These are phyloP conservation scores for Stegostoma tigrinum DNA, from an alignment of 2,113 vertebrate genomes.

Conservation along the genomic window DNA sequence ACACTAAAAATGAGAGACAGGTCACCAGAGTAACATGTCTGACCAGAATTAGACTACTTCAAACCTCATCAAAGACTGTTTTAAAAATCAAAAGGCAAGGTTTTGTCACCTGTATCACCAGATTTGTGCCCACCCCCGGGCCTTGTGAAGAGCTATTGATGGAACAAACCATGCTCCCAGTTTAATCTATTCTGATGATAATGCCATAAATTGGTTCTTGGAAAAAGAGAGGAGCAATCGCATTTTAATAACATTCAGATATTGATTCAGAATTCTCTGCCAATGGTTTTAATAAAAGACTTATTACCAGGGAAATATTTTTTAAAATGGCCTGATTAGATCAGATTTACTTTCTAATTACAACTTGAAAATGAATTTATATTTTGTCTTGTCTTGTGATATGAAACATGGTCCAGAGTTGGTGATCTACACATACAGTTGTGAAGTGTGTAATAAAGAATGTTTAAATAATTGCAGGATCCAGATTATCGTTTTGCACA, in stretches of 20 bases:
- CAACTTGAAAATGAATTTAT: conserved; percentile 20
- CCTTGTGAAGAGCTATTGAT: background rate
- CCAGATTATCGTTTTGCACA: background rate
- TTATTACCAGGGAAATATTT: background rate
- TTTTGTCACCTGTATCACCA: background rate
- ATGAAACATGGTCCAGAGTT: background rate
- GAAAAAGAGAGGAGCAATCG: background rate
- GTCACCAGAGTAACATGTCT: background rate
- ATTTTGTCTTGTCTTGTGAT: background rate
- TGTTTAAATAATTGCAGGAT: background rate
- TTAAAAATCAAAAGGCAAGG: background rate
- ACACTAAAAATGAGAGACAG: background rate
- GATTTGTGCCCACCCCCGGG: background rate
- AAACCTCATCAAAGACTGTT: background rate
- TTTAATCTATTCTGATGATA: conserved; percentile 5
- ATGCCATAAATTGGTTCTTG: conserved; percentile 20
- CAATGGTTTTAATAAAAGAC: conserved; percentile 31
- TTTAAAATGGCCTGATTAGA: background rate
- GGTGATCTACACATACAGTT: background rate
- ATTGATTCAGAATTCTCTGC: conserved; percentile 11
- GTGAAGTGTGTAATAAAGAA: background rate
- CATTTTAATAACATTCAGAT: conserved; percentile 9
- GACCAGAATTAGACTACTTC: background rate
- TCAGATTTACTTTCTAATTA: conserved; percentile 23
- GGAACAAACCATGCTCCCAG: background rate